Evolutionary conservation across 2,113 vertebrate species (phyloP).

Genomic region (Benitochromis conjunctus): DNA sequence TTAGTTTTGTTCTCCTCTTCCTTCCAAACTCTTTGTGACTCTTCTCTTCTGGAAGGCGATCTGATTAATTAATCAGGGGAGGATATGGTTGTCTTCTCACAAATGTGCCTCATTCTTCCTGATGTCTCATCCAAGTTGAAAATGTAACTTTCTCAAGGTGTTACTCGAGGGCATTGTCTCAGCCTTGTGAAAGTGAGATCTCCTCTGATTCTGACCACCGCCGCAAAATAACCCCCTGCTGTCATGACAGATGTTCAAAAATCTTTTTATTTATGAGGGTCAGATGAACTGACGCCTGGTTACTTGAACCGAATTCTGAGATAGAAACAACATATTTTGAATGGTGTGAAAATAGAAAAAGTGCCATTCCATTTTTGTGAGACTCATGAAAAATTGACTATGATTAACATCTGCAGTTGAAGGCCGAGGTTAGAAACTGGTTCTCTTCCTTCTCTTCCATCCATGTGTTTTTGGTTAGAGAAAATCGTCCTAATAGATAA

Average conservation of each 20-base stretch:
- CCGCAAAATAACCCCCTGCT: neutral
- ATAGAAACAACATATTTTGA: neutral
- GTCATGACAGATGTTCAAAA: neutral
- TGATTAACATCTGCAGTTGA: neutral
- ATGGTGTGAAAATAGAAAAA: neutral
- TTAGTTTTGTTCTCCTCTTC: neutral
- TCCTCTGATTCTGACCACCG: neutral
- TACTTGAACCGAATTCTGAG: neutral
- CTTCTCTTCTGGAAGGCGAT: neutral
- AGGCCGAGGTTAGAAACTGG: neutral
- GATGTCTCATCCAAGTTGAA: neutral
- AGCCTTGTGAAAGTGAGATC: neutral
- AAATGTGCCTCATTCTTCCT: neutral
- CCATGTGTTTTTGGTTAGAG: constrained; percentile 13
- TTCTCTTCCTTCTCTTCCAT: neutral
- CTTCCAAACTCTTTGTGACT: neutral
- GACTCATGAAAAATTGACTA: neutral
- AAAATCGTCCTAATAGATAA: neutral
- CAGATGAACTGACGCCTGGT: neutral
- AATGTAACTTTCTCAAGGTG: constrained; percentile 17
- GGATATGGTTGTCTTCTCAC: neutral
- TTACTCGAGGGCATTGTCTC: neutral
- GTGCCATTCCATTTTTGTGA: neutral
- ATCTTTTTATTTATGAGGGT: neutral
- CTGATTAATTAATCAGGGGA: neutral